Percentiles rank a stretch among this genome's conserved stretches.
phyloP scores from a whole-genome alignment of 2,797 vertebrate species.

The Huso huso region DNA sequence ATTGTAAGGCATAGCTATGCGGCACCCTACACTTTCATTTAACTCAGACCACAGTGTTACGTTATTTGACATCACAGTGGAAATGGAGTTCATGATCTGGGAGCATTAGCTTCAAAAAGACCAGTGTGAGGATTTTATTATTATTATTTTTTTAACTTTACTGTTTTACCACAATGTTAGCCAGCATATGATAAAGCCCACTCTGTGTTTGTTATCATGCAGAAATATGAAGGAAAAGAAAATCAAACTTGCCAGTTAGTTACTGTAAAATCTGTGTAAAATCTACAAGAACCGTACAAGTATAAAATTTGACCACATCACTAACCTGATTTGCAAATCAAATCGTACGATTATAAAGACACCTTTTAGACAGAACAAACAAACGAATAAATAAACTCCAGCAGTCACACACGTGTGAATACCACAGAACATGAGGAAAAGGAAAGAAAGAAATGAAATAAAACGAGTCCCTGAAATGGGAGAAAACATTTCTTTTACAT shows the following conservation, averaged over 20 bases:
- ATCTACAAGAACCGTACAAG: neutral
- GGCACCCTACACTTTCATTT: too few relatives aligned
- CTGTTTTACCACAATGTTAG: neutral
- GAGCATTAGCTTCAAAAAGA: neutral
- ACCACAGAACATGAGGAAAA: neutral
- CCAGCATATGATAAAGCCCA: neutral
- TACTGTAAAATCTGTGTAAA: neutral
- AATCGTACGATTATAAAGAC: neutral
- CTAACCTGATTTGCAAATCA: slow-evolving; percentile 1
- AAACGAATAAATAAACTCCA: neutral
- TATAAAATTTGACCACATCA: slow-evolving; percentile 3
- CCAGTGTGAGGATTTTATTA: neutral
- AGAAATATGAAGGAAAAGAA: neutral
- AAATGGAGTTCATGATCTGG: neutral
- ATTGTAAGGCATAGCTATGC: too few relatives aligned
- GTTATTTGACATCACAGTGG: neutral
- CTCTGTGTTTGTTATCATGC: slow-evolving; percentile 3
- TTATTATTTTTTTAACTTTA: neutral
- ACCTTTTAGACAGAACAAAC: neutral
- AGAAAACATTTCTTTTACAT: neutral
- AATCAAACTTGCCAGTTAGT: neutral
- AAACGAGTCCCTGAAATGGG: slow-evolving; percentile 7
- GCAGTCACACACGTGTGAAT: neutral
- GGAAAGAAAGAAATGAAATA: neutral
- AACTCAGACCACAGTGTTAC: too few relatives aligned